A percentile compares a stretch with the other conserved stretches of the same genome.
phyloP scores from a whole-genome alignment of 1,140 invertebrate genomes.

The Nephotettix cincticeps region DNA sequence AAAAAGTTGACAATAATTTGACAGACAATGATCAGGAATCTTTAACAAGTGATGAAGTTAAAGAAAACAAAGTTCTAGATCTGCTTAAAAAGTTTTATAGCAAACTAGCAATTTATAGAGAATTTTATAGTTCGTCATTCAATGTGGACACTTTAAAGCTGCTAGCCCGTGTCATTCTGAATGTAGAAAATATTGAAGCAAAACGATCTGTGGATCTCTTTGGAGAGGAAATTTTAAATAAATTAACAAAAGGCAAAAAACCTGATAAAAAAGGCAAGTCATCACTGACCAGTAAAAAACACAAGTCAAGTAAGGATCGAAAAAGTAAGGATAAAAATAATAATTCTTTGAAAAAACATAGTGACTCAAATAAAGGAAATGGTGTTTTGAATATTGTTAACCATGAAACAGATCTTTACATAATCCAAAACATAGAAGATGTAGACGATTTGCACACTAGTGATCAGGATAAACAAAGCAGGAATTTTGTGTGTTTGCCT shows the following conservation, averaged over 20 bases:
- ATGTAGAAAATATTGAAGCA: conserved; percentile 49
- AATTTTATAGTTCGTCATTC: background rate
- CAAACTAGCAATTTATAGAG: background rate
- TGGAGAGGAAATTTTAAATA: conserved; percentile 43
- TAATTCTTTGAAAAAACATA: background rate
- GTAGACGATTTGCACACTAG: no score
- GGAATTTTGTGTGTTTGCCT: conserved; percentile 38
- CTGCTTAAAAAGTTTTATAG: background rate
- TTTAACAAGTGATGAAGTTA: background rate
- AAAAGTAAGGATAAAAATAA: background rate
- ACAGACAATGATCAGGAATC: background rate
- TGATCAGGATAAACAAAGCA: no score
- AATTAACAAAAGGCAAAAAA: conserved; percentile 13
- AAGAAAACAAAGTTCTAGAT: background rate
- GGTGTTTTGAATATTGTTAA: no score
- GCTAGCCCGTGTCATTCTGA: conserved; percentile 32
- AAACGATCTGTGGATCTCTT: conserved; percentile 52
- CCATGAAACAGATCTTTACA: no score
- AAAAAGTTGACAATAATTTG: background rate
- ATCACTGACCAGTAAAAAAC: background rate
- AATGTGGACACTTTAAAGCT: background rate
- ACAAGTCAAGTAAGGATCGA: conserved; percentile 30
- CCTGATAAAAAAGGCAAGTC: background rate
- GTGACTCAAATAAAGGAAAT: no score
- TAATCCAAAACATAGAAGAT: no score